A percentile compares a stretch with the other conserved stretches of the same genome.
Evolutionary conservation across 2,113 vertebrate genomes (phyloP).

Genomic region (Erinaceus europaeus): DNA sequence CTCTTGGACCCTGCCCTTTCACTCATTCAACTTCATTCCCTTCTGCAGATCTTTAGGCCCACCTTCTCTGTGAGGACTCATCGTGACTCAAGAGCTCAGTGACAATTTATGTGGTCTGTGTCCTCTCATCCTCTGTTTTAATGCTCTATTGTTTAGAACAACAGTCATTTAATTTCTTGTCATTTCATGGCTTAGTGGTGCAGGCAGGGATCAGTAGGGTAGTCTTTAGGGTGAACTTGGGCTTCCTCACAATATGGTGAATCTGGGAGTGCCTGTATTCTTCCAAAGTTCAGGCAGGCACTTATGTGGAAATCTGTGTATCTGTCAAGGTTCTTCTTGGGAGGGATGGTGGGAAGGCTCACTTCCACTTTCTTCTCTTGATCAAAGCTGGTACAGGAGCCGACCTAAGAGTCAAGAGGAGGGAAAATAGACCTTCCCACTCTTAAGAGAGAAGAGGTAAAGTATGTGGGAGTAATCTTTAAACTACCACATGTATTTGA

Average conservation of each 20-base stretch:
- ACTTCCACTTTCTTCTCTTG: background rate
- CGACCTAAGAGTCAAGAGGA: background rate
- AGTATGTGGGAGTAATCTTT: background rate
- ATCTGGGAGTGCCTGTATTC: background rate
- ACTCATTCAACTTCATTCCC: background rate
- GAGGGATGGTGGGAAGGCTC: background rate
- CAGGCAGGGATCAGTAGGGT: background rate
- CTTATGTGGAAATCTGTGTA: background rate
- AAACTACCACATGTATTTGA: background rate
- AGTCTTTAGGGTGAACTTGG: background rate
- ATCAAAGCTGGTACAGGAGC: background rate
- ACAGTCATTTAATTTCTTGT: background rate
- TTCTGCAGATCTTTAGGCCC: background rate
- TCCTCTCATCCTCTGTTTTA: background rate
- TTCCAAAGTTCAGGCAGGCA: background rate
- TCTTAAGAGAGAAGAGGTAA: background rate
- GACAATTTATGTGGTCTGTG: accelerated
- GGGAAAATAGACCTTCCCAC: background rate
- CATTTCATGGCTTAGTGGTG: background rate
- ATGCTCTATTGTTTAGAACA: background rate
- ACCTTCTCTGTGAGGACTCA: background rate
- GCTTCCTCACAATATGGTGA: background rate
- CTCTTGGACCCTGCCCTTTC: background rate
- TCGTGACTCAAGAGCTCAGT: background rate
- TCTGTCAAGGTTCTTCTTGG: background rate